phyloP scores from a whole-genome alignment of 2,888 invertebrate genomes.

The Gerosis bhagava region DNA sequence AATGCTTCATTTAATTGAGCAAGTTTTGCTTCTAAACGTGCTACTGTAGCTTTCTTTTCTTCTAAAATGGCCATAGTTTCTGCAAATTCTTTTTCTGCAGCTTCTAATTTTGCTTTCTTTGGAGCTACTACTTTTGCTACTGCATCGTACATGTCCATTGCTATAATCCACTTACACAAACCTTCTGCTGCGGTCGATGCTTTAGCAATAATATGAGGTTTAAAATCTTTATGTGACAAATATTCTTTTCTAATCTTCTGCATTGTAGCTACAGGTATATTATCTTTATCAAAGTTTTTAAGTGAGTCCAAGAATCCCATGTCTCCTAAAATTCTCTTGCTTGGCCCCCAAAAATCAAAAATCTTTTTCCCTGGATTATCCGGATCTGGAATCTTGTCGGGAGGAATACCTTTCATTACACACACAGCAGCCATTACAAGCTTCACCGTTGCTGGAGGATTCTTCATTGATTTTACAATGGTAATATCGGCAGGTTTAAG shows the following conservation, averaged over 20 bases:
- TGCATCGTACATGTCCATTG: constrained; percentile 94
- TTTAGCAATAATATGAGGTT: constrained; percentile 90
- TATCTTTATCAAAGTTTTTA: constrained; percentile 92
- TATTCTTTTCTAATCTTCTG: constrained; percentile 89
- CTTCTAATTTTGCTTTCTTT: constrained; percentile 90
- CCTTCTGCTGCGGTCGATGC: constrained; percentile 98
- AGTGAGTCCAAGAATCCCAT: constrained; percentile 89
- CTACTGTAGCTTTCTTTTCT: constrained; percentile 91
- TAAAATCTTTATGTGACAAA: constrained; percentile 89
- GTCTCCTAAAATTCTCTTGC: constrained; percentile 91
- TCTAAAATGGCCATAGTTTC: constrained; percentile 93
- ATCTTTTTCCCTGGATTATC: constrained; percentile 85
- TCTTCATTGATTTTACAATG: constrained; percentile 94
- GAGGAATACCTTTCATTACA: constrained; percentile 91
- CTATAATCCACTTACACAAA: constrained; percentile 94
- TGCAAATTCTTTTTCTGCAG: constrained; percentile 91
- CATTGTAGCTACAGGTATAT: constrained; percentile 89
- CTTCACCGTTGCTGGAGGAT: constrained; percentile 91
- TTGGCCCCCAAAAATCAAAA: constrained; percentile 93
- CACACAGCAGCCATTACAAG: constrained; percentile 96
- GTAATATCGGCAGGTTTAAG: constrained; percentile 93
- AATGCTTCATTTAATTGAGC: constrained; percentile 87
- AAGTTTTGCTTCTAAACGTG: constrained; percentile 89
- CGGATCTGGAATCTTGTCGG: constrained; percentile 90
- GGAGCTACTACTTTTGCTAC: constrained; percentile 93